Evolutionary conservation across 2,888 invertebrate species (phyloP).

Genomic region (Panorpa germanica): DNA sequence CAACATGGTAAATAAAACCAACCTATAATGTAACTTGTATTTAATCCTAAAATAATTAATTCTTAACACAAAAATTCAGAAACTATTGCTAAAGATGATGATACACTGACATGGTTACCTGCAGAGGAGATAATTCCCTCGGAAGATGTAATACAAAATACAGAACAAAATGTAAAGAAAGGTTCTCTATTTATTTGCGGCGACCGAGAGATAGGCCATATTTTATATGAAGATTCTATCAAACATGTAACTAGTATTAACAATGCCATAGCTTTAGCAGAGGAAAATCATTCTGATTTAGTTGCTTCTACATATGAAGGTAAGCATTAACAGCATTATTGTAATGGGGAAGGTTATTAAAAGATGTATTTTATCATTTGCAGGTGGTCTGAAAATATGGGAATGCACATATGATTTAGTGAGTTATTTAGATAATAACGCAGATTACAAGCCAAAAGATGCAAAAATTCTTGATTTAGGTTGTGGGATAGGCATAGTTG

Average conservation of each 20-base stretch:
- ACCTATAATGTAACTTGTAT: too few species aligned
- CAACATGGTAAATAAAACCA: too few species aligned
- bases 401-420: constrained; percentile 77
- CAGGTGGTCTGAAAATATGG: constrained; percentile 92
- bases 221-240: constrained; percentile 23
- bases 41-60: too few species aligned
- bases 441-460: constrained; percentile 18
- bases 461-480: constrained; percentile 70
- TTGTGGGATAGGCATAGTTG: constrained; percentile 80
- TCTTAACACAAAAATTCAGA: too few species aligned
- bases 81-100: too few species aligned
- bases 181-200: constrained; percentile 25
- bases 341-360: constrained; percentile 1
- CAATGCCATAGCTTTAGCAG: constrained; percentile 32
- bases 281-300: constrained; percentile 52
- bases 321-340: constrained; percentile 16
- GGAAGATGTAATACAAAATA: too few species aligned
- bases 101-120: too few species aligned
- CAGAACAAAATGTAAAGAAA: too few species aligned
- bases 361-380: constrained; percentile 14
- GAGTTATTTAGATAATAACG: constrained; percentile 33
- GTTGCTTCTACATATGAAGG: constrained; percentile 65
- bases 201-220: constrained; percentile 28
- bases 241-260: constrained; percentile 19
- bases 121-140: too few species aligned